Evolutionary conservation across 2,113 vertebrate species (phyloP).

Genomic region (Corythornis madagascariensis): DNA sequence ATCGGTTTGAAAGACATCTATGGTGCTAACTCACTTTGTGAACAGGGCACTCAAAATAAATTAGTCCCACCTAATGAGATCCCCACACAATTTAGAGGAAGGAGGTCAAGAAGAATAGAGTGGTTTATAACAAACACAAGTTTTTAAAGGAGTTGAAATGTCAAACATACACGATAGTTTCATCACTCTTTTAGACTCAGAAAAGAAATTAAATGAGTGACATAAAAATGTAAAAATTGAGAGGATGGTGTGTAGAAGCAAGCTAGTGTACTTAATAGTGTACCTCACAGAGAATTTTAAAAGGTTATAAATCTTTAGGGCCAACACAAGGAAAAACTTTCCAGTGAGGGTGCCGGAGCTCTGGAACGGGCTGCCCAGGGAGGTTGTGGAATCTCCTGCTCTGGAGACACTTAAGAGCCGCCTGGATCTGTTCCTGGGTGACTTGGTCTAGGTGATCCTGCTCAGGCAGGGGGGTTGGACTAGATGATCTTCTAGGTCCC

Average conservation of each 20-base stretch:
- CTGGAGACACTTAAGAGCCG: no score
- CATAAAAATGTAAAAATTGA: background rate
- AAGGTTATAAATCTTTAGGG: background rate
- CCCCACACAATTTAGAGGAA: background rate
- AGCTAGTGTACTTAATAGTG: background rate
- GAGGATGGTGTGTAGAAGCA: background rate
- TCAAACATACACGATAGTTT: background rate
- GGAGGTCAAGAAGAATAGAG: background rate
- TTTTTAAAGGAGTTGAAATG: background rate
- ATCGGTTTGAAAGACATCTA: fast-evolving
- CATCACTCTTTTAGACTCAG: background rate
- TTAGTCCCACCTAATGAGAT: background rate
- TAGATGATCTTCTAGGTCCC: no score
- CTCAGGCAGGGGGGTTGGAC: no score
- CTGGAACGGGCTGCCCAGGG: no score
- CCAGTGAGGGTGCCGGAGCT: no score
- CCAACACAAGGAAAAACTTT: no score
- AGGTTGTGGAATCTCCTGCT: no score
- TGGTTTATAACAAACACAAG: background rate
- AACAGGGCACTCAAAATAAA: background rate
- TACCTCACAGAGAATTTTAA: background rate
- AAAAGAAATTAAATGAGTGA: background rate
- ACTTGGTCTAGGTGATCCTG: no score
- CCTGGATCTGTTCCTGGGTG: no score
- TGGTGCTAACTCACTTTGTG: background rate